These are phyloP conservation scores for Siniperca chuatsi DNA, from an alignment of 2,113 vertebrate genomes.

Conservation along the genomic window DNA sequence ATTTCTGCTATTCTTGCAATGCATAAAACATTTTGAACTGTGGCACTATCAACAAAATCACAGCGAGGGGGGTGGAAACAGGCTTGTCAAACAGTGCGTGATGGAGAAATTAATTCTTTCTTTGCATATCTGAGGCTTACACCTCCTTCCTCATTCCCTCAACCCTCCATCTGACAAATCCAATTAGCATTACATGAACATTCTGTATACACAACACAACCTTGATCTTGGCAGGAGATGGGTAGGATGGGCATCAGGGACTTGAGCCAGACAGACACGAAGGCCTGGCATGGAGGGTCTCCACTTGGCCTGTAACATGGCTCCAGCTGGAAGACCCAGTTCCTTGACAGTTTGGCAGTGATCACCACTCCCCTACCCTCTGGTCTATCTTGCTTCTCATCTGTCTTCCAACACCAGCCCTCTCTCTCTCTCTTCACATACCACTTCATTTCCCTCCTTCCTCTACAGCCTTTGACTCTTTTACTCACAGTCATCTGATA, in stretches of 20 bases:
- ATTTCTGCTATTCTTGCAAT: slow-evolving; percentile 27
- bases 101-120: slow-evolving; percentile 56
- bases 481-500: slow-evolving; percentile 4
- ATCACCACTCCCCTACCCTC: slow-evolving; percentile 30
- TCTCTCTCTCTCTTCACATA: slow-evolving; percentile 35
- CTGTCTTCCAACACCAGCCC: slow-evolving; percentile 26
- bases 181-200: slow-evolving; percentile 68
- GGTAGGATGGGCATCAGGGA: slow-evolving; percentile 37
- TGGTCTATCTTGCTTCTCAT: slow-evolving; percentile 50
- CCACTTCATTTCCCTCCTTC: slow-evolving; percentile 18
- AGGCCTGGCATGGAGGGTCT: slow-evolving; percentile 57
- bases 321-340: slow-evolving; percentile 63
- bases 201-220: slow-evolving; percentile 42
- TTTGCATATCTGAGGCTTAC: slow-evolving; percentile 63
- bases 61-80: slow-evolving; percentile 19
- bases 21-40: slow-evolving; percentile 38
- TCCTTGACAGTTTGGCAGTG: slow-evolving; percentile 68
- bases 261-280: slow-evolving; percentile 60
- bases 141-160: slow-evolving; percentile 53
- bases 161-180: slow-evolving; percentile 70
- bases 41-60: slow-evolving; percentile 44
- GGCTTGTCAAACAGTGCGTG: slow-evolving; percentile 38
- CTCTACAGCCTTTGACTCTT: slow-evolving; percentile 21
- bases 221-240: slow-evolving; percentile 53
- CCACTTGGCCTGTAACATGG: slow-evolving; percentile 32